Evolutionary conservation across 1,140 invertebrate species (phyloP).

Genomic region (Hyphantria cunea): DNA sequence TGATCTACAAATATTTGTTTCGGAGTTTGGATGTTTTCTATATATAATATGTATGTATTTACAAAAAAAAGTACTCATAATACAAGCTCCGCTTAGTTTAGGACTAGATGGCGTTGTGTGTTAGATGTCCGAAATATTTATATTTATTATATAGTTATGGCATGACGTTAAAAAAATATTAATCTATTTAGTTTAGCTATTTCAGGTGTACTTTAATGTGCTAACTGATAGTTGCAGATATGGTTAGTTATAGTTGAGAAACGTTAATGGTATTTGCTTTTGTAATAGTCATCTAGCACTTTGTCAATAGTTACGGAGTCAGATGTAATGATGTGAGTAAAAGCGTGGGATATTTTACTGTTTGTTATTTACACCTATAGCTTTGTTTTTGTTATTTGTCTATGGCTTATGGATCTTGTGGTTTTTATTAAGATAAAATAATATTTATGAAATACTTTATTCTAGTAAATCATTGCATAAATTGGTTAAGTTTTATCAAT

Average conservation of each 20-base stretch:
- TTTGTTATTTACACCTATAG: not conserved
- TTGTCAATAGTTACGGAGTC: not conserved
- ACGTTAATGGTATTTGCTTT: constrained; percentile 22
- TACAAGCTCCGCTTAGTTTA: no score
- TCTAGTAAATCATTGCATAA: no score
- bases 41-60: no score
- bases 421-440: no score
- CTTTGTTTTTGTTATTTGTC: not conserved
- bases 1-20: no score
- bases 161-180: constrained; percentile 7
- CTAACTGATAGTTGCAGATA: not conserved
- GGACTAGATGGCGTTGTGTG: no score
- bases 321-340: not conserved
- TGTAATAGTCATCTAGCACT: not conserved
- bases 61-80: no score
- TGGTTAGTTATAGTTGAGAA: not conserved
- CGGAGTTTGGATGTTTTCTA: no score
- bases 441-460: no score
- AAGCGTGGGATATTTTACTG: not conserved
- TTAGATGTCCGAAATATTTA: no score
- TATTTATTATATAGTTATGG: no score
- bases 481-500: no score
- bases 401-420: not conserved
- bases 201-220: not conserved
- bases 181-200: not conserved